Percentiles rank a stretch among this genome's conserved stretches.
phyloP scores from a whole-genome alignment of 2,888 invertebrate genomes.

The Stenchaetothrips biformis region DNA sequence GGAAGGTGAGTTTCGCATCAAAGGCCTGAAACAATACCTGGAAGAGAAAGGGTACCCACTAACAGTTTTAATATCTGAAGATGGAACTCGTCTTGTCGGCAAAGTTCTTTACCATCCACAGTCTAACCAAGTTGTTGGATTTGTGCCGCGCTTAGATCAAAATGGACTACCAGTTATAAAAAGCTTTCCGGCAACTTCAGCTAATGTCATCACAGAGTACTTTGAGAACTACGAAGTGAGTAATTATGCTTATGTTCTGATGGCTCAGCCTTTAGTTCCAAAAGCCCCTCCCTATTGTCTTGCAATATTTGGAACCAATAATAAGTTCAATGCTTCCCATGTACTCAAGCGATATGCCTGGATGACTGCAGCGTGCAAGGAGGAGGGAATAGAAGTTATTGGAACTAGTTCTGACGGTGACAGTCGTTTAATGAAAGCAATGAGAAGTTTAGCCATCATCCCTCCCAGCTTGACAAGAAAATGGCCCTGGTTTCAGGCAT shows the following conservation, averaged over 20 bases:
- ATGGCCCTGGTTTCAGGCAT: too few relatives aligned
- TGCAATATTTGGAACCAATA: constrained; percentile 31
- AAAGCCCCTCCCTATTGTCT: constrained; percentile 36
- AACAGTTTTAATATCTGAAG: constrained; percentile 37
- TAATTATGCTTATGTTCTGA: constrained; percentile 35
- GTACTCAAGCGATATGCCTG: too few relatives aligned
- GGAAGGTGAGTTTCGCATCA: constrained; percentile 36
- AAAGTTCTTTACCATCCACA: constrained; percentile 35
- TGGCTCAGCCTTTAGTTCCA: constrained; percentile 33
- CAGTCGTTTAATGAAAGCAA: too few relatives aligned
- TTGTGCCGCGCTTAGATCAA: constrained; percentile 36
- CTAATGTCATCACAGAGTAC: constrained; percentile 30
- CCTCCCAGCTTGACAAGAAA: too few relatives aligned
- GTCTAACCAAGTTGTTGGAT: constrained; percentile 38
- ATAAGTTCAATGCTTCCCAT: too few relatives aligned
- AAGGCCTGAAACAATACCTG: constrained; percentile 36
- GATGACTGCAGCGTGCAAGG: too few relatives aligned
- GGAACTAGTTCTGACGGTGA: too few relatives aligned
- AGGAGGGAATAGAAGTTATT: too few relatives aligned
- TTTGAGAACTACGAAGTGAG: constrained; percentile 30
- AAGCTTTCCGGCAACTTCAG: constrained; percentile 30
- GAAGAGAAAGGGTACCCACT: constrained; percentile 34
- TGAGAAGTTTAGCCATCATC: too few relatives aligned
- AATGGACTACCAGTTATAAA: constrained; percentile 18
- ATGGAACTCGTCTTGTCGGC: constrained; percentile 37